A percentile compares a stretch with the other conserved stretches of the same genome.
Conservation (phyloP, 2,113 vertebrate species). For the Chaetops frenatus region DNA sequence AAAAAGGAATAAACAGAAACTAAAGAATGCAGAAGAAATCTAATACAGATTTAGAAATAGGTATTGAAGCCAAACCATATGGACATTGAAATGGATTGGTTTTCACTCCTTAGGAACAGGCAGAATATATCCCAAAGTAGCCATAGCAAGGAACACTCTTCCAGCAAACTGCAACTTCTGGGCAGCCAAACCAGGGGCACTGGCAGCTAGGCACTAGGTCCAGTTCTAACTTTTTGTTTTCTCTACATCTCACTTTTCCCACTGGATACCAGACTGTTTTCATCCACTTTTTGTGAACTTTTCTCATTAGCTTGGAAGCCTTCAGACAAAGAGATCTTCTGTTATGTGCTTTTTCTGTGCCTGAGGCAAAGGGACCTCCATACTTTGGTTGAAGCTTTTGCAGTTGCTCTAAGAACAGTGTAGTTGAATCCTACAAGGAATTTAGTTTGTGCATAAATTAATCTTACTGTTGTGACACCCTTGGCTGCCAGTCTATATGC, state of each 20-base stretch:
- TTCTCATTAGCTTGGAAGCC: background rate
- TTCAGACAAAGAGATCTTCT: background rate
- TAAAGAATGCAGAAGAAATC: background rate
- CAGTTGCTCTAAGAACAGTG: background rate
- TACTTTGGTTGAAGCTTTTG: background rate
- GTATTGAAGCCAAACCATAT: background rate
- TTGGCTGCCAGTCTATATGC: background rate
- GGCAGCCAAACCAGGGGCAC: background rate
- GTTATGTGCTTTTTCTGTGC: background rate
- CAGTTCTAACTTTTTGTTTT: background rate
- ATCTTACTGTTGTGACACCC: background rate
- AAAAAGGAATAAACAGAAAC: background rate
- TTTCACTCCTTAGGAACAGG: background rate
- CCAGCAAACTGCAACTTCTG: background rate
- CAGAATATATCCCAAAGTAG: background rate
- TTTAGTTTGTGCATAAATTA: background rate
- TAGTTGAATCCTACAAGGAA: background rate
- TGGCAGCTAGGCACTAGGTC: background rate
- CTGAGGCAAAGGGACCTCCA: background rate
- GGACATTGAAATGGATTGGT: background rate
- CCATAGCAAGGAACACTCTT: background rate
- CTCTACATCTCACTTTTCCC: background rate
- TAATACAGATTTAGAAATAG: background rate
- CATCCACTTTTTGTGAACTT: conserved; percentile 15
- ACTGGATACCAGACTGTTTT: background rate